These are phyloP conservation scores for Genyomyrus donnyi DNA, from an alignment of 2,113 vertebrate genomes.

Conservation along the genomic window DNA sequence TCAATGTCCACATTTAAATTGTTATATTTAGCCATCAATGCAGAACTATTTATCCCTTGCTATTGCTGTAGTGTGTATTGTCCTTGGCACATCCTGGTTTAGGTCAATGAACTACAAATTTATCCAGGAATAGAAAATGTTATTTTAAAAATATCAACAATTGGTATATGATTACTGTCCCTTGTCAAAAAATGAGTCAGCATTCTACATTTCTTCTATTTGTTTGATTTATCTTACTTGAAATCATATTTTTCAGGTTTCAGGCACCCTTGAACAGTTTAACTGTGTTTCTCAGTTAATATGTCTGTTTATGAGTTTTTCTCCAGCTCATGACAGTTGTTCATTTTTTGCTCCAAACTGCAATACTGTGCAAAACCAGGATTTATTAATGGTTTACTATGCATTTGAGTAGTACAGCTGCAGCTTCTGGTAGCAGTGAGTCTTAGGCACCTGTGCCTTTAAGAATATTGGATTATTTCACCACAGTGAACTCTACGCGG, in stretches of 20 bases:
- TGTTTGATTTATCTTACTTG: background rate
- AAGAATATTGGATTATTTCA: background rate
- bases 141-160: conserved; percentile 48
- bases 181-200: conserved; percentile 17
- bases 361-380: background rate
- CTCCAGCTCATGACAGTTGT: background rate
- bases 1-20: background rate
- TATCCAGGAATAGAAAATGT: conserved; percentile 35
- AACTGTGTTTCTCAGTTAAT: background rate
- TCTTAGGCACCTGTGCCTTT: background rate
- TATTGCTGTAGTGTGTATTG: background rate
- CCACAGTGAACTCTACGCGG: background rate
- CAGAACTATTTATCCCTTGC: background rate
- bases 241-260: background rate
- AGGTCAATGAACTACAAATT: conserved; percentile 47
- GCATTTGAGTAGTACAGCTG: background rate
- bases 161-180: conserved; percentile 36
- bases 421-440: background rate
- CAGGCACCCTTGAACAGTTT: background rate
- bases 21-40: background rate
- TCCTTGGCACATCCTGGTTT: conserved; percentile 1
- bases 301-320: background rate
- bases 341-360: background rate
- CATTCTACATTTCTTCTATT: conserved; percentile 20
- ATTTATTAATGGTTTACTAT: background rate